Conservation (phyloP, 2,113 vertebrate species). For the Tychaedon coryphoeus region DNA sequence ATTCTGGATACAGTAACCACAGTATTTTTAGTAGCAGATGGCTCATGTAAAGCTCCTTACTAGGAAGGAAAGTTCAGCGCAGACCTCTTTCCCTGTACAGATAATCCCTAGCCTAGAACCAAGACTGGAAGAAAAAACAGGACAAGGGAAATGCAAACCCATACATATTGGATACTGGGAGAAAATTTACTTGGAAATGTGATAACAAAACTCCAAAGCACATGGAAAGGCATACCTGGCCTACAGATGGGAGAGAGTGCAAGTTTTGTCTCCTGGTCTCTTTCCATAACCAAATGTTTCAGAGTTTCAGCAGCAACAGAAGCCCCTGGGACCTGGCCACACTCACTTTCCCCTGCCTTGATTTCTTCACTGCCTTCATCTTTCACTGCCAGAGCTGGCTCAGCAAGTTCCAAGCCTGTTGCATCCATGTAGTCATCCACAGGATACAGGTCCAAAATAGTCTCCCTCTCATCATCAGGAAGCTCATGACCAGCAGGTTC, state of each 20-base stretch:
- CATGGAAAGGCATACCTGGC: background rate
- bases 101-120: background rate
- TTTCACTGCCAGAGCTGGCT: constrained; percentile 28
- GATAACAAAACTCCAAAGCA: background rate
- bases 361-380: constrained; percentile 37
- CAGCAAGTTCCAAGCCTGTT: constrained; percentile 6
- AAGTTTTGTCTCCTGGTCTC: constrained; percentile 27
- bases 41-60: background rate
- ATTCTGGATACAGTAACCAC: constrained; percentile 3
- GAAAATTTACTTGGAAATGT: background rate
- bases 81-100: background rate
- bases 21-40: constrained; percentile 42
- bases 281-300: constrained; percentile 58
- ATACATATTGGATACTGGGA: background rate
- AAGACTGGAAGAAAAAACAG: background rate
- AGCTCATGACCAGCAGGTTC: background rate
- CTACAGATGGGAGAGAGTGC: background rate
- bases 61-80: background rate
- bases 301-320: constrained; percentile 59
- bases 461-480: constrained; percentile 59
- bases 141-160: background rate
- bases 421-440: constrained; percentile 56
- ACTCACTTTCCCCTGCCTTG: constrained; percentile 36
- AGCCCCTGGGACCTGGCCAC: background rate
- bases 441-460: constrained; percentile 48